Percentiles rank a stretch among this genome's conserved stretches.
Conservation (phyloP, 30 jellyfish, hydroid and myxozoan species). For the Phacellophora camtschatica region DNA sequence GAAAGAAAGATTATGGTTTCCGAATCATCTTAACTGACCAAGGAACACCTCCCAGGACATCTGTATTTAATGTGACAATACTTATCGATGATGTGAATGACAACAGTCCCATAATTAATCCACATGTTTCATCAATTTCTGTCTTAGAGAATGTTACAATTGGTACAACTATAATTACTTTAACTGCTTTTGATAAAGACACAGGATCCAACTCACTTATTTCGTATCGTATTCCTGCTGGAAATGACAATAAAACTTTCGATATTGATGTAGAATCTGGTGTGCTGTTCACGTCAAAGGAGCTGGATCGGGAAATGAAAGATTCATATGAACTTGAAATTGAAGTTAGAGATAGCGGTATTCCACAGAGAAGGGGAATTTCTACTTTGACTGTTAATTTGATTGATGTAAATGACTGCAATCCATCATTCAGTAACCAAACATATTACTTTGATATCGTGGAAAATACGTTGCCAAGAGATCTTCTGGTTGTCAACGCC, state of each 20-base stretch:
- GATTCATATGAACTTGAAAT: slow-evolving; percentile 44
- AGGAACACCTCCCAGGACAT: slow-evolving; percentile 59
- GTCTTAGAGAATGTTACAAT: slow-evolving; percentile 60
- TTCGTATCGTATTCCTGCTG: slow-evolving; percentile 33
- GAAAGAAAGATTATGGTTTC: slow-evolving; percentile 21
- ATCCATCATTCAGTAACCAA: slow-evolving; percentile 49
- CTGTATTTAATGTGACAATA: slow-evolving; percentile 46
- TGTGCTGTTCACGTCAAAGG: slow-evolving; percentile 9
- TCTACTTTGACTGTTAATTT: slow-evolving; percentile 40
- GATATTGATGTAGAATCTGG: slow-evolving; percentile 70
- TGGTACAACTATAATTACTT: slow-evolving; percentile 50
- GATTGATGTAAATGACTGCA: slow-evolving; percentile 82
- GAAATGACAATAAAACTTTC: slow-evolving; percentile 42
- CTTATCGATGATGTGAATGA: slow-evolving; percentile 55
- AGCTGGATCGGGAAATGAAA: slow-evolving; percentile 71
- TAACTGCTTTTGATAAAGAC: slow-evolving; percentile 65
- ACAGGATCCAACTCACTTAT: slow-evolving; percentile 54
- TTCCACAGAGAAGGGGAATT: slow-evolving; percentile 51
- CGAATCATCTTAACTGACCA: slow-evolving; percentile 47
- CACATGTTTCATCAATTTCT: slow-evolving; percentile 11
- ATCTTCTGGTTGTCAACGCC: slow-evolving; percentile 43
- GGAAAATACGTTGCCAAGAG: slow-evolving; percentile 34
- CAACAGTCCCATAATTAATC: slow-evolving; percentile 57
- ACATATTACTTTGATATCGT: slow-evolving; percentile 41
- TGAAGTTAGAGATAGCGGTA: slow-evolving; percentile 69